A percentile compares a stretch with the other conserved stretches of the same genome.
phyloP scores from a whole-genome alignment of 1,140 invertebrate genomes.

The Globodera rostochiensis region DNA sequence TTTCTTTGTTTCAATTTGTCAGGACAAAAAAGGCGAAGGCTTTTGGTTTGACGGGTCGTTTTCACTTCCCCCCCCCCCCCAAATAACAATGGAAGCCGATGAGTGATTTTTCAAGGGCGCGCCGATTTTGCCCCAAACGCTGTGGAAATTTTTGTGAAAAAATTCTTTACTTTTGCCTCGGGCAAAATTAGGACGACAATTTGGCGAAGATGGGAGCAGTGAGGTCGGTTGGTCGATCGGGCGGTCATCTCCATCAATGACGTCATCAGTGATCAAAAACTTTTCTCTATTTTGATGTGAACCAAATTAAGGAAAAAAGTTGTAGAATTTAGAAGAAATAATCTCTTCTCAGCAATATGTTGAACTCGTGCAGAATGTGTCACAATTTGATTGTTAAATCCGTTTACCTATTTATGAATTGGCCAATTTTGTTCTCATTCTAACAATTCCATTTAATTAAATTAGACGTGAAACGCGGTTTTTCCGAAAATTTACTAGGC shows the following conservation, averaged over 20 bases:
- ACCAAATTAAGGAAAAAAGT: no score
- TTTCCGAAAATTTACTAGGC: no score
- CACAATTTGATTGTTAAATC: no score
- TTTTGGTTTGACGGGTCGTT: background rate
- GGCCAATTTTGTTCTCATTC: no score
- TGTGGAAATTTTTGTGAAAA: background rate
- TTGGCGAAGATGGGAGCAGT: background rate
- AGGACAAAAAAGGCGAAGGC: background rate
- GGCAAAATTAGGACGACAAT: background rate
- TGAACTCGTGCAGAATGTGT: no score
- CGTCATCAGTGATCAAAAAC: background rate
- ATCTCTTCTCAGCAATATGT: no score
- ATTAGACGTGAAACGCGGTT: no score
- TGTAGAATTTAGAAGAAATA: no score
- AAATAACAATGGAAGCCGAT: background rate
- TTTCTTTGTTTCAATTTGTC: background rate
- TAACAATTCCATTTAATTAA: no score
- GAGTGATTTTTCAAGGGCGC: background rate
- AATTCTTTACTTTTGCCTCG: background rate
- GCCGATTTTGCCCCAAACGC: background rate
- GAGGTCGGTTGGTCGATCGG: background rate
- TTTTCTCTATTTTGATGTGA: no score
- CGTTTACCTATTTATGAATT: no score
- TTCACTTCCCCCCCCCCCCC: background rate
- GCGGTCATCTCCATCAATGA: background rate